Base-by-base conservation (phyloP, 2,888 invertebrate genomes). In the Creontiades dilutus region DNA sequence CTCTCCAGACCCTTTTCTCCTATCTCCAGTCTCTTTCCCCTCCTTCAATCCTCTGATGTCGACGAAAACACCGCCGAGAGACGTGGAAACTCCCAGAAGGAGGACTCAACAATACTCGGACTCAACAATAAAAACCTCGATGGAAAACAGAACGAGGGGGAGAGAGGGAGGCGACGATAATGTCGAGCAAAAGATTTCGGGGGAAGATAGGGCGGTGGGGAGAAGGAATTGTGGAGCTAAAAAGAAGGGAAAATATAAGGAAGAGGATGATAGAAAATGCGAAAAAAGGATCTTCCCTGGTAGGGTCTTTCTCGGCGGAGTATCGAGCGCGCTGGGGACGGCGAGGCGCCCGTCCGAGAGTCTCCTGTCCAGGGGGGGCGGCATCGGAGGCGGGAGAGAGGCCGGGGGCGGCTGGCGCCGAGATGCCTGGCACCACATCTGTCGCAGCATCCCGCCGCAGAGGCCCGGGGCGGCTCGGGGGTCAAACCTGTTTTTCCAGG, bases 391-490 rank as follows among this genome's bases (percentile, higher is more conserved):
- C 37, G 37, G 37, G 37, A 37, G 37, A 37, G 37, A 7, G 37
- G 7, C 37, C 37, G 37, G 37, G 52, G 82, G 82, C 23, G 86
- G 28, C 75, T 75, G 86, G 86, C 86, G 86, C 86, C 86, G 86
- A 75, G 86, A 86, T 48, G 68, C 86, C 86, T 86, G 86, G 86
- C 86, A 47, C 86, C 86, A 86, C 86, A 86, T 86, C 86, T 86
- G 86, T 86, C 86, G 86, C 86, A 86, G 86, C 86, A 86, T 86
- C 86, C 82, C 86, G 16, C 85, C 85, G 85, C 85, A 85, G 85
- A 48, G 55, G 52, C 55, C 85, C 85, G 61, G 52, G 68, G 68
- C 27, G 27, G 68, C 27, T 23, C 23, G 27, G 68, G 68, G 23
- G n/a, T n/a, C 12, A 23, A 3, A 1, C 52, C 52, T 61, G 19